phyloP scores from a whole-genome alignment of 2,888 invertebrate genomes.

The Pteria penguin region DNA sequence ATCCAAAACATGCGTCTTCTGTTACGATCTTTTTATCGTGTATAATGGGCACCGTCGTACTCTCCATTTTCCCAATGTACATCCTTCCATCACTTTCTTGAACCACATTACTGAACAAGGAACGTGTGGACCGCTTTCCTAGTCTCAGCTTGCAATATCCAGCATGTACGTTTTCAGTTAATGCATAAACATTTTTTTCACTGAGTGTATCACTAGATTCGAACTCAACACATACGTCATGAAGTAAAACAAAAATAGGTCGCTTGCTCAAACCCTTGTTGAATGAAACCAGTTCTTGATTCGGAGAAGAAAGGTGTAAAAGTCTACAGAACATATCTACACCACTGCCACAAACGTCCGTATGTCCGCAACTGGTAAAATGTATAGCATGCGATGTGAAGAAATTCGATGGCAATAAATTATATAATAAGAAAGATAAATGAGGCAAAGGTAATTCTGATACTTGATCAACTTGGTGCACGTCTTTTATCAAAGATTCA shows the following conservation, averaged over 20 bases:
- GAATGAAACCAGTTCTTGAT: background rate
- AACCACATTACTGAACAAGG: background rate
- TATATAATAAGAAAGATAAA: background rate
- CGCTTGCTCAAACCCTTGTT: background rate
- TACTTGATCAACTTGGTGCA: no score
- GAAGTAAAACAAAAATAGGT: background rate
- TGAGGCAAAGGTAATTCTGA: background rate
- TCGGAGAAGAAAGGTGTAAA: background rate
- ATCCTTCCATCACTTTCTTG: background rate
- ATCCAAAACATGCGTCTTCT: background rate
- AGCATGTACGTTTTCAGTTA: constrained; percentile 11
- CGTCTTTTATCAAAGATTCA: no score
- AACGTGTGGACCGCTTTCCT: background rate
- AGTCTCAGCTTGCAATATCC: constrained; percentile 26
- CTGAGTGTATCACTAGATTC: background rate
- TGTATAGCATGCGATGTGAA: background rate
- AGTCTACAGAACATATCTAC: background rate
- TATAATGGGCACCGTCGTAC: no score
- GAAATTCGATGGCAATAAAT: background rate
- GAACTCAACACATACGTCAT: background rate
- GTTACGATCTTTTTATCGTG: background rate
- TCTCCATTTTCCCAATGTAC: background rate
- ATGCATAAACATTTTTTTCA: constrained; percentile 11
- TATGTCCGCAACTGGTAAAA: background rate
- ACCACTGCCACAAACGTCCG: constrained; percentile 6